phyloP scores from a whole-genome alignment of 2,797 vertebrate species.

The Lemur catta region DNA sequence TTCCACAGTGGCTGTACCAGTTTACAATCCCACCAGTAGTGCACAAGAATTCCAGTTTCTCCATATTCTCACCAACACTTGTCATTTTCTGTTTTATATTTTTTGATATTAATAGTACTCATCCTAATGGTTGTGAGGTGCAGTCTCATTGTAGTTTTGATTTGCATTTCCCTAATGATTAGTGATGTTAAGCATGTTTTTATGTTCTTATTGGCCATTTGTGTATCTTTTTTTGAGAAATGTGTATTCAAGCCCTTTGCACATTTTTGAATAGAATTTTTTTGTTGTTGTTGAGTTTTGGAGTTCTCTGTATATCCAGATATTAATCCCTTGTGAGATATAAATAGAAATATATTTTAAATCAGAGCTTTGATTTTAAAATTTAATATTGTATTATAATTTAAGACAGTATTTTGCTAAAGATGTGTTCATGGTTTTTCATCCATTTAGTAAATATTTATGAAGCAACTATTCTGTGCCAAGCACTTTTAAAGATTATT shows the following conservation, averaged over 20 bases:
- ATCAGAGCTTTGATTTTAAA: neutral
- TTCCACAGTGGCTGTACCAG: neutral
- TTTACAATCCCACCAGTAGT: neutral
- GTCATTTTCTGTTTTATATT: neutral
- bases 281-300: neutral
- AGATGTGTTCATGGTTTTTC: neutral
- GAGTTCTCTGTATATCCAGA: neutral
- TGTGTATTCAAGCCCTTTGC: neutral
- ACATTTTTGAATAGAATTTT: neutral
- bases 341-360: neutral
- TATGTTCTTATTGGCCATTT: neutral
- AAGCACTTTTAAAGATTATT: neutral
- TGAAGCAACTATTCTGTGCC: neutral
- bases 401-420: neutral
- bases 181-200: neutral
- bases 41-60: neutral
- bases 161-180: neutral
- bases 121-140: neutral
- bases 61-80: neutral
- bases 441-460: neutral
- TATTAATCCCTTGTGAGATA: neutral
- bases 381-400: neutral
- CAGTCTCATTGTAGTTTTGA: neutral
- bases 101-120: neutral
- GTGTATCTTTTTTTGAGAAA: neutral